Base-by-base conservation (phyloP, 1,140 invertebrate species). In the Bombyx mandarina region DNA sequence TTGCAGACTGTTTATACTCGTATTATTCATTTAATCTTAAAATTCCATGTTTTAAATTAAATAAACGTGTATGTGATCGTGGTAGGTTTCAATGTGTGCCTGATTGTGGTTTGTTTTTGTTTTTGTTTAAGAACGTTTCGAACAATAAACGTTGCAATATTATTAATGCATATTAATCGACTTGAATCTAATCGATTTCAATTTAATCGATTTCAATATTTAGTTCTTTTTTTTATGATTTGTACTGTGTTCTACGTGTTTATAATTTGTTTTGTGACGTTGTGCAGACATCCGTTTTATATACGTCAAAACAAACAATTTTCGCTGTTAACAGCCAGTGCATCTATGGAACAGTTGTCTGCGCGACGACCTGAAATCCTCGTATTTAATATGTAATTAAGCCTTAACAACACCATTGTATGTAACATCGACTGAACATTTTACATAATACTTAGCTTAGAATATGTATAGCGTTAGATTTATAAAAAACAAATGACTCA, bases 361-460 rank as follows among this genome's bases (percentile, higher is more conserved):
- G 69, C 62, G 57, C 65, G 54, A 3, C 67, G 58, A 60, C 67
- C 59, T 71, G 65, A 61, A 18, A 12, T 44, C 26, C 22, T 35
- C 26, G 43, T 51, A 57, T 61, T 55, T 61, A 70, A 69, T 67
- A 57, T 65, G 69, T 72, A 60, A 58, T 77, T 76, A 75, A 79
- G 58, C 72, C 71, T 69, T 79, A 71, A 81, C 12, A 18, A 82
- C 74, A 82, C 79, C 79, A 82, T 82, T 85, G 79, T 85, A 86
- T 85, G 77, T 83, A 84, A 87, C 82, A 82, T 85, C 67, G 83
- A 87, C 83, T 87, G 83, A 85, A 85, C 80, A 83, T 82, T 82
- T 84, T 86, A 82, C 73, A 70, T 86, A 84, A 35, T 18, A 45
- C 75, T 51, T 79, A 82, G 71, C 66, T 74, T 82, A 80, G 73